phyloP scores from a whole-genome alignment of 2,113 vertebrate genomes.

The Bubo bubo region DNA sequence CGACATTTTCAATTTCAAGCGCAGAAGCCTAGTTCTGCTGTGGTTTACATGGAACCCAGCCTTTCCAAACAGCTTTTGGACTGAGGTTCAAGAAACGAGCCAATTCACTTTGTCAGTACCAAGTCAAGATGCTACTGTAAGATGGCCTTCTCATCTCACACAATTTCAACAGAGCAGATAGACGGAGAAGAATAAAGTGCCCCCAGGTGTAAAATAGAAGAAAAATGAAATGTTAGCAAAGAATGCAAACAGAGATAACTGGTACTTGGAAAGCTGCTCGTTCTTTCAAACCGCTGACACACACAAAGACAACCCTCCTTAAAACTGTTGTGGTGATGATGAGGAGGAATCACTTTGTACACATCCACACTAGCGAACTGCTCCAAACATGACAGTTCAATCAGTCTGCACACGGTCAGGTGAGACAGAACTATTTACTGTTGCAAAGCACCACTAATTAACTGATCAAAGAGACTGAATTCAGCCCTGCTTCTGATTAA shows the following conservation, averaged over 20 bases:
- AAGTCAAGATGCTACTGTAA: background rate
- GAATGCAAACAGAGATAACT: slow-evolving; percentile 18
- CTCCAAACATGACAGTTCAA: background rate
- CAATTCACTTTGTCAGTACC: background rate
- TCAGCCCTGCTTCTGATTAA: background rate
- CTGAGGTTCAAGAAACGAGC: background rate
- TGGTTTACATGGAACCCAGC: slow-evolving; percentile 48
- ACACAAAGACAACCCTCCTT: background rate
- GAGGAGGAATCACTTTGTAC: background rate
- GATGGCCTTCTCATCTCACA: background rate
- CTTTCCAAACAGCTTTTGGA: slow-evolving; percentile 36
- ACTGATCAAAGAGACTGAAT: background rate
- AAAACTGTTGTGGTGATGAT: background rate
- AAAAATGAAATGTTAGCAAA: background rate
- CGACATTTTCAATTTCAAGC: background rate
- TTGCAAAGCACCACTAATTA: background rate
- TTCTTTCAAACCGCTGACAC: background rate
- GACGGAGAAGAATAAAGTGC: background rate
- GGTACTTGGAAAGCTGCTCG: background rate
- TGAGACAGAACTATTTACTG: background rate
- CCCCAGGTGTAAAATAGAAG: background rate
- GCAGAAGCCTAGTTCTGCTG: slow-evolving; percentile 12
- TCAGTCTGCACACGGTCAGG: background rate
- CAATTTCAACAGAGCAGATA: background rate
- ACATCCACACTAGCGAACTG: background rate